Conservation (phyloP, 2,113 vertebrate genomes). For the Furnarius figulus region DNA sequence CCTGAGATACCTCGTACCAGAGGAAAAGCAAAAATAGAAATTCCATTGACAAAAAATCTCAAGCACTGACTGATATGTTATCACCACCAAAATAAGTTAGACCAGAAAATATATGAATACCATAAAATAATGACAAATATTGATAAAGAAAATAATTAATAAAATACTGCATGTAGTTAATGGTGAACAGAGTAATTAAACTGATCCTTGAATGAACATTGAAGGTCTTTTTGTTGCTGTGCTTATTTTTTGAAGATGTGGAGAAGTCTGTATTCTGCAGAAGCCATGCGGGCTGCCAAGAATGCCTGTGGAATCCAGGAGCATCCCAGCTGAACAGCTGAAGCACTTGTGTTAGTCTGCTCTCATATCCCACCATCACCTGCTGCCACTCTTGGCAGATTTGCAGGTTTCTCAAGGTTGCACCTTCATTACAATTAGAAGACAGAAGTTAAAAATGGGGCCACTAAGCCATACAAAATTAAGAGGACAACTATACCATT, state of each 20-base stretch:
- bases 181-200: not conserved
- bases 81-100: not conserved
- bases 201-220: not conserved
- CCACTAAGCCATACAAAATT: not conserved
- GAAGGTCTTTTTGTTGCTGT: not conserved
- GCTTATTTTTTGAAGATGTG: not conserved
- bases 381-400: not conserved
- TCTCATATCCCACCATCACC: not conserved
- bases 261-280: not conserved
- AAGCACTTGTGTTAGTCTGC: not conserved
- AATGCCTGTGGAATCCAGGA: not conserved
- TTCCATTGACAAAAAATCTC: not conserved
- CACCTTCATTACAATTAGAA: not conserved
- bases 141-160: not conserved
- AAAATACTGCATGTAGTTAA: not conserved
- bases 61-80: too few species aligned
- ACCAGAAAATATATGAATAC: not conserved
- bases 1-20: not conserved
- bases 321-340: not conserved
- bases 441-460: not conserved
- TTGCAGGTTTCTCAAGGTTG: not conserved
- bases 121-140: not conserved
- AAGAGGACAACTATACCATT: not conserved
- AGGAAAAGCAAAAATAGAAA: not conserved
- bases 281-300: not conserved